Evolutionary conservation across 2,113 vertebrate species (phyloP).

Genomic region (Tricholaema leucomelas): DNA sequence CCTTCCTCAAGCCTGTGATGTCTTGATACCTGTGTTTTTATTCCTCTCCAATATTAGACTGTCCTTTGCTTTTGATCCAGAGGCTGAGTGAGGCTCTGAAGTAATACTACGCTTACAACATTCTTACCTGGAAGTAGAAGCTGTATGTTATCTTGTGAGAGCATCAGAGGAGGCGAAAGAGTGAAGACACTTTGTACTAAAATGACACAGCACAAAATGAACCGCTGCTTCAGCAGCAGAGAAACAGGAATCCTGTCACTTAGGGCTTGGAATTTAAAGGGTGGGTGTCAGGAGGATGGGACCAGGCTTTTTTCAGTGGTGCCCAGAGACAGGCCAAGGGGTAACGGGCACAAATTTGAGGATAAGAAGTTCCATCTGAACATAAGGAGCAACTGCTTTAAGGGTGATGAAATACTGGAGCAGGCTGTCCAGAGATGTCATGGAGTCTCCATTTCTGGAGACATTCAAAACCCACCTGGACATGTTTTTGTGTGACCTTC

Average conservation of each 20-base stretch:
- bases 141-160: accelerated
- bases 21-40: not conserved
- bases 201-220: not conserved
- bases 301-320: too few relatives aligned
- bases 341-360: too few relatives aligned
- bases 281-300: too few relatives aligned
- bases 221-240: not conserved
- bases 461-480: too few relatives aligned
- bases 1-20: not conserved
- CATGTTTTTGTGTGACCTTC: too few relatives aligned
- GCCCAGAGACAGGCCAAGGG: too few relatives aligned
- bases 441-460: too few relatives aligned
- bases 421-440: too few relatives aligned
- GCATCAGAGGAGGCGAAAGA: not conserved
- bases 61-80: not conserved
- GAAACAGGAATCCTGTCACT: not conserved
- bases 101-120: not conserved
- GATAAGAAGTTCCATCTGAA: too few relatives aligned
- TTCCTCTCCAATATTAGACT: not conserved
- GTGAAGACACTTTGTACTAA: not conserved
- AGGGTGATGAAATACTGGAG: too few relatives aligned
- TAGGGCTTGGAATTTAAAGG: not conserved
- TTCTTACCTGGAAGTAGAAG: not conserved
- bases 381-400: too few relatives aligned
- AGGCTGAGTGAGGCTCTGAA: not conserved